Evolutionary conservation across 2,113 vertebrate genomes (phyloP).

Genomic region (Diadophis punctatus): DNA sequence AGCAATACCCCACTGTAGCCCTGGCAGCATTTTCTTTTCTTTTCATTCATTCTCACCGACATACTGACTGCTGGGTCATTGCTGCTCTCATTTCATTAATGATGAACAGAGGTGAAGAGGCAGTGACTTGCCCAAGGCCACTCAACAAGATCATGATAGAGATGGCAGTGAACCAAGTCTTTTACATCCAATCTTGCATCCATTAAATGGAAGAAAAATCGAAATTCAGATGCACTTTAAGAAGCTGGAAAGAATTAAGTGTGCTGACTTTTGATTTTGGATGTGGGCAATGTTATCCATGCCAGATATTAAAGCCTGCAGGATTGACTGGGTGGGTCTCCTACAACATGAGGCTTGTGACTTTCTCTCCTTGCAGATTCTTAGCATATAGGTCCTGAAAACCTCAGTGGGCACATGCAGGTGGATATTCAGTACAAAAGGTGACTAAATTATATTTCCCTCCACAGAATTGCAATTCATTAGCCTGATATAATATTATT

Average conservation of each 20-base stretch:
- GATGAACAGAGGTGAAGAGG: not conserved
- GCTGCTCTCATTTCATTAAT: not conserved
- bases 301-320: not conserved
- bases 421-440: not conserved
- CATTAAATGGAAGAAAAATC: not conserved
- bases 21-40: not conserved
- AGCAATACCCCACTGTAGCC: not conserved
- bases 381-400: not conserved
- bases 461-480: not conserved
- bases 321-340: not conserved
- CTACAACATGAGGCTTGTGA: not conserved
- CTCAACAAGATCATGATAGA: not conserved
- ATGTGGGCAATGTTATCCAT: not conserved
- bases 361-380: not conserved
- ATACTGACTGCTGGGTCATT: not conserved
- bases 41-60: not conserved
- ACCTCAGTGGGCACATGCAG: not conserved
- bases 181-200: not conserved
- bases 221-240: not conserved
- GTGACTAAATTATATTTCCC: not conserved
- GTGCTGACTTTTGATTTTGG: not conserved
- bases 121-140: not conserved
- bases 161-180: not conserved
- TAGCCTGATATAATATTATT: not conserved
- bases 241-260: not conserved